Percentiles rank a stretch among this genome's conserved stretches.
These are phyloP conservation scores for Pontoporia blainvillei DNA, from an alignment of 2,113 vertebrate species.

Conservation along the genomic window DNA sequence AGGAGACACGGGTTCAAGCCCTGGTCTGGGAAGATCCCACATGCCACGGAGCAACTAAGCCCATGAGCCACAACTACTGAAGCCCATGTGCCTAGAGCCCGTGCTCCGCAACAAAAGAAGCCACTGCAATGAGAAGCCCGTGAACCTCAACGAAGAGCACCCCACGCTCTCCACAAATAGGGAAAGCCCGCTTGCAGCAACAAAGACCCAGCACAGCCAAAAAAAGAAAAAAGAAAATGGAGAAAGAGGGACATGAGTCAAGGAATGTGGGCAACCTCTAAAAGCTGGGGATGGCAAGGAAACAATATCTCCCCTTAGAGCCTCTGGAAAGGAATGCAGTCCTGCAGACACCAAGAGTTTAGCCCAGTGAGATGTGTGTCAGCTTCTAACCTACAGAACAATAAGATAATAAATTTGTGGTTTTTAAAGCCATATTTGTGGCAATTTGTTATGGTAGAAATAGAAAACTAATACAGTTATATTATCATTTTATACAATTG, in stretches of 20 bases:
- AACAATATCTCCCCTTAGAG: not conserved
- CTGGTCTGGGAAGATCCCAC: no score
- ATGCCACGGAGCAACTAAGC: no score
- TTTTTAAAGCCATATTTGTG: not conserved
- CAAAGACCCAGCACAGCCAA: no score
- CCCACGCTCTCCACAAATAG: no score
- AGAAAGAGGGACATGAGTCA: not conserved
- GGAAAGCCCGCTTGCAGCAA: no score
- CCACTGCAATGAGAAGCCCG: no score
- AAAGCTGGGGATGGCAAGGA: not conserved
- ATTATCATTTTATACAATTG: not conserved
- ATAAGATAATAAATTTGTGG: not conserved
- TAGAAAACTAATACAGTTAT: not conserved
- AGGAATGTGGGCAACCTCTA: not conserved
- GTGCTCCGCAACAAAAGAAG: no score
- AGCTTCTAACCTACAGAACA: not conserved
- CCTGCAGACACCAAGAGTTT: not conserved
- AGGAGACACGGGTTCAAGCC: no score
- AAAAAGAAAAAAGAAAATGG: not conserved
- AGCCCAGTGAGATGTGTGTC: not conserved
- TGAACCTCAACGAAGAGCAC: no score
- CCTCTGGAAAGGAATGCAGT: not conserved
- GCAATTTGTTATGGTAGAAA: not conserved
- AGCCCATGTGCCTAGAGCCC: no score
- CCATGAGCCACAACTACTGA: no score